These are phyloP conservation scores for Hystrix cristata DNA, from an alignment of 2,113 vertebrate species.

Conservation along the genomic window DNA sequence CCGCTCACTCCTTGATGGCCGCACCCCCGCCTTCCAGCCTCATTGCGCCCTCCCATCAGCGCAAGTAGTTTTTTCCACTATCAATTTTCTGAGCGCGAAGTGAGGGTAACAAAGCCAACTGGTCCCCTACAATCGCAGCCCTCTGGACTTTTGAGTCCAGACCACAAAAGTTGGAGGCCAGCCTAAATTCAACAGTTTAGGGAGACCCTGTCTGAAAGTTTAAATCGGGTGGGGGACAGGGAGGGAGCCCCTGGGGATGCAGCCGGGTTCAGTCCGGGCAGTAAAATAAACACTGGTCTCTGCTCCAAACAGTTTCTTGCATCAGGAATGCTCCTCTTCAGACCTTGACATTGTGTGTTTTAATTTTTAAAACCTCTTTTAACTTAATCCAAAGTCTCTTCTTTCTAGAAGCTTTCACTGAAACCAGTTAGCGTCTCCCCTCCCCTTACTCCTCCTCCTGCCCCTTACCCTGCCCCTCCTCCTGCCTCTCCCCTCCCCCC, in stretches of 20 bases:
- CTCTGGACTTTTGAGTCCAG: background rate
- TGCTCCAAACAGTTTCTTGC: background rate
- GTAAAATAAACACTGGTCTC: background rate
- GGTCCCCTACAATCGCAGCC: background rate
- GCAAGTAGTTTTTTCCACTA: background rate
- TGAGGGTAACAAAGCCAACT: background rate
- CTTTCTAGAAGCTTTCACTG: background rate
- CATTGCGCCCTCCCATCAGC: background rate
- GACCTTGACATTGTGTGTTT: background rate
- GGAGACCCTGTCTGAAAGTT: background rate
- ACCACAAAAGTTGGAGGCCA: background rate
- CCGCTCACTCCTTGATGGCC: too few species aligned
- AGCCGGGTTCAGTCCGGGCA: too few species aligned
- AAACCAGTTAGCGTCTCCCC: background rate
- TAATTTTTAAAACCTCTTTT: background rate
- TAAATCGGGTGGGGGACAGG: background rate
- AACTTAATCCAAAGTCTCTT: background rate
- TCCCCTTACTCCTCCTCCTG: background rate
- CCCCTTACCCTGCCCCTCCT: background rate
- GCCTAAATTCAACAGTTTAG: background rate
- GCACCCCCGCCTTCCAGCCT: background rate
- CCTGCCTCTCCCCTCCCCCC: background rate
- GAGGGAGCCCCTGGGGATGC: too few species aligned
- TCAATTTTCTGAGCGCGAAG: background rate
- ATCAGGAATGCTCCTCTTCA: background rate